Percentiles rank a stretch among this genome's conserved stretches.
phyloP scores from a whole-genome alignment of 2,797 vertebrate species.

The Acipenser transmontanus region DNA sequence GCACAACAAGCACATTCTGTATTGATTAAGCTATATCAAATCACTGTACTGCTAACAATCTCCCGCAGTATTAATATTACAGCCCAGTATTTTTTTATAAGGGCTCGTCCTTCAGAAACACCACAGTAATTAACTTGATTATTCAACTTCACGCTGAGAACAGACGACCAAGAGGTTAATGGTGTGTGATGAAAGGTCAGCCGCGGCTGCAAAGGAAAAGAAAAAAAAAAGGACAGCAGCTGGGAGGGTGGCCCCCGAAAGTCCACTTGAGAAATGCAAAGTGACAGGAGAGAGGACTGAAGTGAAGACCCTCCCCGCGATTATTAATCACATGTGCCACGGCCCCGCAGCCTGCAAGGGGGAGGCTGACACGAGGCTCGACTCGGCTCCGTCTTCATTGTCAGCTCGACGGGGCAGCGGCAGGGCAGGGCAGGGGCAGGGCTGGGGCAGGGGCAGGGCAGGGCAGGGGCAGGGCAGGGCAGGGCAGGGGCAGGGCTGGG shows the following conservation, averaged over 20 bases:
- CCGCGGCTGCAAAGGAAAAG: too few species aligned
- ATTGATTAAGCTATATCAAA: too few species aligned
- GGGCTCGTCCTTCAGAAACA: too few species aligned
- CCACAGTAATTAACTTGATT: too few species aligned
- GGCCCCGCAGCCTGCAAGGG: slow-evolving; percentile 43
- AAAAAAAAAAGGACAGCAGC: too few species aligned
- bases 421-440: slow-evolving; percentile 26
- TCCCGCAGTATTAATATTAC: too few species aligned
- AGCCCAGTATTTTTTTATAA: too few species aligned
- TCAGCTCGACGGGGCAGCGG: slow-evolving; percentile 24
- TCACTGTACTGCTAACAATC: too few species aligned
- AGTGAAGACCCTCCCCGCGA: slow-evolving; percentile 38
- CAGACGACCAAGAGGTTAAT: too few species aligned
- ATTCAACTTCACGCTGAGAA: too few species aligned
- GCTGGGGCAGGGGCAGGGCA: slow-evolving; percentile 32
- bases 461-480: slow-evolving; percentile 41
- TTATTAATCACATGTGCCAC: slow-evolving; percentile 55
- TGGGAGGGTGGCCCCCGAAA: slow-evolving; percentile 11
- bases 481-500: slow-evolving; percentile 32
- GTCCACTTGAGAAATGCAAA: slow-evolving; percentile 58
- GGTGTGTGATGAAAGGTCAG: too few species aligned
- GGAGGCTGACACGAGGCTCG: slow-evolving; percentile 53
- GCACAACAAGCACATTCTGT: too few species aligned
- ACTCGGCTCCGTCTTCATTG: slow-evolving; percentile 31
- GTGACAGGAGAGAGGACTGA: slow-evolving; percentile 34